These are phyloP conservation scores for Chloropsis hardwickii DNA, from an alignment of 2,113 vertebrate genomes.

Conservation along the genomic window DNA sequence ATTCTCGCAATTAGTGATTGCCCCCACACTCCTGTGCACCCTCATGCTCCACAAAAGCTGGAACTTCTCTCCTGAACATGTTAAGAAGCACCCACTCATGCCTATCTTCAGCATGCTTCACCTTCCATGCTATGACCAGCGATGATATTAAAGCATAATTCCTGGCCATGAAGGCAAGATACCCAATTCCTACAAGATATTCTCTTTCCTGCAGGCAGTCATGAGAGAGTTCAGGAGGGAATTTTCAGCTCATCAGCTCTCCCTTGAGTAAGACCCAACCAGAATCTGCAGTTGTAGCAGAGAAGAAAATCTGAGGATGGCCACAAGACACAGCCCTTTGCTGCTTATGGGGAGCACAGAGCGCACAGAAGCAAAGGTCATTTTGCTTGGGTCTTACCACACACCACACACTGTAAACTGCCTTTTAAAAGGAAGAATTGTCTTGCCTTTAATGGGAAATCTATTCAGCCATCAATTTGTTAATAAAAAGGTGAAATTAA, in stretches of 20 bases:
- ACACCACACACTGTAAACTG: fast-evolving
- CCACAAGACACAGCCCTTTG: not conserved
- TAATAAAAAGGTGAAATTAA: slow-evolving; percentile 55
- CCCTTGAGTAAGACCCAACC: not conserved
- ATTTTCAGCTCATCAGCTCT: fast-evolving
- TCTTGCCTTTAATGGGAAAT: slow-evolving; percentile 5
- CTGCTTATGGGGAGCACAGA: not conserved
- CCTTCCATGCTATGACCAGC: not conserved
- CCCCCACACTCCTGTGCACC: not conserved
- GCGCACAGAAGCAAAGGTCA: not conserved
- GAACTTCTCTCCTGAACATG: not conserved
- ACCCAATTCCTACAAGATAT: not conserved
- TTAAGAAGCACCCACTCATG: not conserved
- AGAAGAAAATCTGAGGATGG: not conserved
- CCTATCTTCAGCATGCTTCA: not conserved
- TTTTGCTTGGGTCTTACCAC: not conserved
- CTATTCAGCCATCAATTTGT: slow-evolving; percentile 28
- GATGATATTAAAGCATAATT: not conserved
- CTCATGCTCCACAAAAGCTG: not conserved
- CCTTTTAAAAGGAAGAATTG: not conserved
- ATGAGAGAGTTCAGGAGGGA: not conserved
- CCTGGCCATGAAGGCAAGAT: not conserved
- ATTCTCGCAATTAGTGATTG: not conserved
- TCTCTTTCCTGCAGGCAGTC: not conserved
- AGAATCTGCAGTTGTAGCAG: not conserved